Percentiles rank a stretch among this genome's conserved stretches.
Conservation (phyloP, 2,797 vertebrate species). For the Parotocinclus haroldoi region DNA sequence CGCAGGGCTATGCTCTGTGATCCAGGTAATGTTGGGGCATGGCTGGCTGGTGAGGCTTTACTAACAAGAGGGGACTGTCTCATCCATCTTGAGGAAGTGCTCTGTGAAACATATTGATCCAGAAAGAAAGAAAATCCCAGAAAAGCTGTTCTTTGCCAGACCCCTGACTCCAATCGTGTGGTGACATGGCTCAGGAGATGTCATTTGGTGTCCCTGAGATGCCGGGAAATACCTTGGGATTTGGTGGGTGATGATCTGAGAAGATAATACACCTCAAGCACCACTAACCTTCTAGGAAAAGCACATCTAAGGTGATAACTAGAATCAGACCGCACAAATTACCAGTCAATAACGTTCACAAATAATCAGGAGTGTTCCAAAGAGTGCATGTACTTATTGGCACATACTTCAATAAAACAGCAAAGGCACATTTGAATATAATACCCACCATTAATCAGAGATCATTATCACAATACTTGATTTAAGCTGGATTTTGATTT, state of each 20-base stretch:
- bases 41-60: conserved; percentile 38
- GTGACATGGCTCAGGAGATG: conserved; percentile 56
- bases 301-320: conserved; percentile 21
- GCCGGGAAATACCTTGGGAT: conserved; percentile 20
- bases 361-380: conserved; percentile 53
- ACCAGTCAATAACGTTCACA: conserved; percentile 63
- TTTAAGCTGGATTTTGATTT: background rate
- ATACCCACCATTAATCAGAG: conserved; percentile 47
- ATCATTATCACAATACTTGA: conserved; percentile 33
- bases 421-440: conserved; percentile 51
- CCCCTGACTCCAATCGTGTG: conserved; percentile 43
- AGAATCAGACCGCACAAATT: conserved; percentile 59
- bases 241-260: conserved; percentile 38
- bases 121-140: conserved; percentile 35
- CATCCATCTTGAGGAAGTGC: conserved; percentile 54
- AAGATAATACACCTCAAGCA: conserved; percentile 44
- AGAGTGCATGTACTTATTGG: conserved; percentile 56
- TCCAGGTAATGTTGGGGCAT: conserved; percentile 70
- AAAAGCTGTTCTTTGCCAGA: conserved; percentile 54
- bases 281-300: conserved; percentile 22
- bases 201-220: conserved; percentile 5
- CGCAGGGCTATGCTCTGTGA: conserved; percentile 62
- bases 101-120: conserved; percentile 63
- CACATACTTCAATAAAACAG: conserved; percentile 63
- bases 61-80: conserved; percentile 58